Conservation (phyloP, 2,888 invertebrate species). For the Ptychoptera contaminata region DNA sequence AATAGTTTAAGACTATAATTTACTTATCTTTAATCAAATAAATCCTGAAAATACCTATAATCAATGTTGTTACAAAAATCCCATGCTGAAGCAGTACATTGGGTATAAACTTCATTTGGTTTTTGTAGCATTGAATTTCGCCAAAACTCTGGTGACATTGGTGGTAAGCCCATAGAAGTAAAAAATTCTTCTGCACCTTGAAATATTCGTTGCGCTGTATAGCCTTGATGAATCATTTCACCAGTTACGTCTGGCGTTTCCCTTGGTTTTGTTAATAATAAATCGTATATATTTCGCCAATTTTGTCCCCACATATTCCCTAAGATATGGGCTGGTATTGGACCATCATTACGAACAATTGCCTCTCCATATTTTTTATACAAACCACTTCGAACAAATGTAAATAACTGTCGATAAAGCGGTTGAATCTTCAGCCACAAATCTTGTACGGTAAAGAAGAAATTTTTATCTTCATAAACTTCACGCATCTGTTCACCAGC, state of each 20-base stretch:
- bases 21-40: slow-evolving; percentile 4
- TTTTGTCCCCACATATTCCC: slow-evolving; percentile 79
- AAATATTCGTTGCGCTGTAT: slow-evolving; percentile 61
- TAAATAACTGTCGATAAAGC: slow-evolving; percentile 67
- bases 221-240: slow-evolving; percentile 59
- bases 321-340: slow-evolving; percentile 70
- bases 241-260: slow-evolving; percentile 59
- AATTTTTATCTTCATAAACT: slow-evolving; percentile 52
- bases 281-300: slow-evolving; percentile 59
- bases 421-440: slow-evolving; percentile 50
- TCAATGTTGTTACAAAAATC: slow-evolving; percentile 74
- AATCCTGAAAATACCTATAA: slow-evolving; percentile 42
- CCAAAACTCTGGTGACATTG: slow-evolving; percentile 76
- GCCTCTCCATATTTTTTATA: slow-evolving; percentile 44
- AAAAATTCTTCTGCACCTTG: slow-evolving; percentile 74
- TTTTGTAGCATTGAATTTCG: slow-evolving; percentile 61
- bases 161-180: slow-evolving; percentile 60
- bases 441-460: slow-evolving; percentile 40
- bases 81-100: slow-evolving; percentile 68
- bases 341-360: slow-evolving; percentile 46
- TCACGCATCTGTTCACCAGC: slow-evolving; percentile 69
- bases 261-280: slow-evolving; percentile 56
- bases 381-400: slow-evolving; percentile 58
- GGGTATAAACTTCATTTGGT: slow-evolving; percentile 48
- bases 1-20: background rate